Evolutionary conservation across 2,113 vertebrate species (phyloP), one percentile per base, ranked within the genome.

Genomic region (Micronycteris hirsuta): DNA sequence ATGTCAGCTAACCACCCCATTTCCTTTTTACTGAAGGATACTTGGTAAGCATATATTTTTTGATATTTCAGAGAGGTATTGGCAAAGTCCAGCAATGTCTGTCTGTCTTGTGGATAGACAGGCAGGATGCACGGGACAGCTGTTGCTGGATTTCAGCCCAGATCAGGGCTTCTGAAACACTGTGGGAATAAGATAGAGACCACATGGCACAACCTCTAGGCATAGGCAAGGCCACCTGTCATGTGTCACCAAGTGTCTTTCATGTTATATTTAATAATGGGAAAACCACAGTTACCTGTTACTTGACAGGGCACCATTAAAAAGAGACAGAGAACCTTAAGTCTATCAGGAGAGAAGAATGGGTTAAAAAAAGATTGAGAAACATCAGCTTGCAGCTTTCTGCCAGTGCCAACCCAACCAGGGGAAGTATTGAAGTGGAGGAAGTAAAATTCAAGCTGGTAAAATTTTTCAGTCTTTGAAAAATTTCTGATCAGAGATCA

Each of bases 381-480:
- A 93, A 94, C 9, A 28, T 4, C 38, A 24, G 22, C 63, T 91
- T 96, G 17, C 43, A 47, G 24, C 86, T 78, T 94, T 94, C 80
- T 93, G 61, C 38, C 20, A 65, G 24, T 86, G 31, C 81, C 47
- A 65, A 14, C 52, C 49, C 19, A 63, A 36, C 45, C 73, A 86
- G 31, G 14, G 54, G 71, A 92, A 82, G 47, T 92, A 58, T 38
- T 38, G 20, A 24, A 58, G 65, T 93, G 38, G 49, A 89, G 76
- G 83, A 96, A 97, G 68, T 93, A 31, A 63, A 94, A 89, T 95
- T 82, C 38, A 70, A 93, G 36, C 43, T 82, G 78, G 33, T 49
- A 26, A 73, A 49, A 19, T 28, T 71, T 80, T 95, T 71, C 31
- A 83, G 0, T 77, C 61, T 81, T 89, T 71, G 45, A 84, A 83